phyloP scores from a whole-genome alignment of 2,797 vertebrate species.

The Balearica regulorum region DNA sequence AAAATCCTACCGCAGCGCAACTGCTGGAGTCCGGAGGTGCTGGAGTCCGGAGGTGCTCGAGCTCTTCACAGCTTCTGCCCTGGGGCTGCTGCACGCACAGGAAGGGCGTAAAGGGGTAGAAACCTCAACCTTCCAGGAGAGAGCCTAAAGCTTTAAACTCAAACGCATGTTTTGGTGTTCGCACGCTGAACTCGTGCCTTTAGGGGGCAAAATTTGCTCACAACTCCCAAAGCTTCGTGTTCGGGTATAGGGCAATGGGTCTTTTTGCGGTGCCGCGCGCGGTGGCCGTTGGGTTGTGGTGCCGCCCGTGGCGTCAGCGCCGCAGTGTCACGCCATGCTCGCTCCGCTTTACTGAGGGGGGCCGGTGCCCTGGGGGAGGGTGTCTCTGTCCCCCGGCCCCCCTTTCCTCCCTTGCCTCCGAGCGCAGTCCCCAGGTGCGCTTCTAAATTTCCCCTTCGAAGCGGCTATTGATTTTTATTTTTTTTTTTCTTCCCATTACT shows the following conservation, averaged over 20 bases:
- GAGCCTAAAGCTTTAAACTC: too few species aligned
- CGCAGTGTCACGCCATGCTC: neutral
- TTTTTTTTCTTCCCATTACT: neutral
- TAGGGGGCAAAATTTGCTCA: neutral
- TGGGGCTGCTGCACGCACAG: too few species aligned
- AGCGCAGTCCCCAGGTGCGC: neutral
- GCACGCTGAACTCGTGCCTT: fast-evolving
- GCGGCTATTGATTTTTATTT: conserved; percentile 32
- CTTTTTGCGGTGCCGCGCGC: fast-evolving
- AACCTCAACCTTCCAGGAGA: too few species aligned
- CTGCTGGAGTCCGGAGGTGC: too few species aligned
- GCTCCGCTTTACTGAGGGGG: neutral
- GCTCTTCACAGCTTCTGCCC: too few species aligned
- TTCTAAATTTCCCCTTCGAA: neutral
- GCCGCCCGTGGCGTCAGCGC: neutral
- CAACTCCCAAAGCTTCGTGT: fast-evolving
- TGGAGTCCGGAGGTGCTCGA: too few species aligned
- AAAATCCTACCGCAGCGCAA: too few species aligned
- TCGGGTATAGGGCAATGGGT: fast-evolving
- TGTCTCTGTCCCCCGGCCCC: neutral
- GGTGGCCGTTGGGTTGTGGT: neutral
- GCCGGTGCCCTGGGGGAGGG: fast-evolving
- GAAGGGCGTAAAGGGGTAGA: too few species aligned
- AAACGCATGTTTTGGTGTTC: too few species aligned
- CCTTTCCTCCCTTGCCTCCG: neutral